These are phyloP conservation scores for Chlorops oryzae DNA, from an alignment of 1,140 invertebrate species.

Conservation along the genomic window DNA sequence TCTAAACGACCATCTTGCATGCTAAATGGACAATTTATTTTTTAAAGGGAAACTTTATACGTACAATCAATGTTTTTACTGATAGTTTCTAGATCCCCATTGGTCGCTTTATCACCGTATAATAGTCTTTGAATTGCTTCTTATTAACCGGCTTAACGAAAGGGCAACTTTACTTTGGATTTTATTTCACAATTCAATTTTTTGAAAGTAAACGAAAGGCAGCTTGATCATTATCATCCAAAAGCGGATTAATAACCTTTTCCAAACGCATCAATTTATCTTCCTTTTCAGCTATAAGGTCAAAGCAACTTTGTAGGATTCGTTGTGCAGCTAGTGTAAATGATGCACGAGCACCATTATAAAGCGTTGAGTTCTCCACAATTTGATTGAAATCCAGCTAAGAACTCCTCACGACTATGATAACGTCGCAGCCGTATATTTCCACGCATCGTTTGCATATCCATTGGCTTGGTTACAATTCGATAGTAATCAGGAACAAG, in stretches of 20 bases:
- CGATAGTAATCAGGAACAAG: slow-evolving; percentile 89
- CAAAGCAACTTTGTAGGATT: slow-evolving; percentile 83
- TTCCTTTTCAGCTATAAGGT: slow-evolving; percentile 83
- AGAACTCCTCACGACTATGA: slow-evolving; percentile 87
- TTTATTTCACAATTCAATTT: slow-evolving; percentile 85
- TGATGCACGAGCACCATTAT: slow-evolving; percentile 83
- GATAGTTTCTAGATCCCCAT: slow-evolving; percentile 93
- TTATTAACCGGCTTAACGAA: slow-evolving; percentile 96
- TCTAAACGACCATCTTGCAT: no score
- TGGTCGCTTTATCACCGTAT: slow-evolving; percentile 84
- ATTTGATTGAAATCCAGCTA: slow-evolving; percentile 94
- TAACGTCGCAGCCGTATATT: slow-evolving; percentile 90
- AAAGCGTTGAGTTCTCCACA: slow-evolving; percentile 88
- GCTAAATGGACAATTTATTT: no score
- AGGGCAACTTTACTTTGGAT: slow-evolving; percentile 83
- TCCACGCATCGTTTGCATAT: slow-evolving; percentile 92
- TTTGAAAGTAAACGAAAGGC: slow-evolving; percentile 93
- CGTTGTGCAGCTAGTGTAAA: slow-evolving; percentile 78
- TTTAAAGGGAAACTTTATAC: no score
- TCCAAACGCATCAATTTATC: slow-evolving; percentile 91
- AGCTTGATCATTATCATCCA: slow-evolving; percentile 97
- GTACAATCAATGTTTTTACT: slow-evolving; percentile 73
- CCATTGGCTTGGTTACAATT: slow-evolving; percentile 91
- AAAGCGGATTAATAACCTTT: slow-evolving; percentile 95
- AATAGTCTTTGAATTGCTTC: slow-evolving; percentile 91